phyloP scores from a whole-genome alignment of 92 coral and sea anemone genomes.

The Anthopleura xanthogrammica region DNA sequence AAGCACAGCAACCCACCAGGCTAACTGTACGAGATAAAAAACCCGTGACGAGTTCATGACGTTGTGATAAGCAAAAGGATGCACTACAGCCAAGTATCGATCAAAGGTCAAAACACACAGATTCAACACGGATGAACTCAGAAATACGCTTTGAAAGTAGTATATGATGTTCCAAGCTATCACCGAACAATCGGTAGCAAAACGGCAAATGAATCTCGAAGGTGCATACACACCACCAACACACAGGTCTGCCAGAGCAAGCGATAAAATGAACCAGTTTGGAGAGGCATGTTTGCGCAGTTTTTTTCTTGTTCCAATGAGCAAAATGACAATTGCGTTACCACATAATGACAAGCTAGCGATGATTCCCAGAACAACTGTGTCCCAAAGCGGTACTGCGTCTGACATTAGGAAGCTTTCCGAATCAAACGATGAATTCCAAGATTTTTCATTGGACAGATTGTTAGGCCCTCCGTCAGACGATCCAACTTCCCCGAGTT shows the following conservation, averaged over 20 bases:
- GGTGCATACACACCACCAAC: conserved; percentile 38
- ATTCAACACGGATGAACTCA: conserved; percentile 25
- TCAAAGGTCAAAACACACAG: conserved; percentile 34
- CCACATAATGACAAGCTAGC: conserved; percentile 37
- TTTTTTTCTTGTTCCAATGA: conserved; percentile 33
- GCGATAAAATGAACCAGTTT: conserved; percentile 48
- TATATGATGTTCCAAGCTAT: not conserved
- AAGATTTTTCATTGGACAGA: not conserved
- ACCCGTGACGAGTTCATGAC: conserved; percentile 8
- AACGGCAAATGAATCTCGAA: conserved; percentile 1
- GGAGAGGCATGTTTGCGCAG: conserved; percentile 41
- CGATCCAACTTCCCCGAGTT: not conserved
- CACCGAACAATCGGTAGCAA: not conserved
- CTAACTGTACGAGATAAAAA: not conserved
- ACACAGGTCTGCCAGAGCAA: conserved; percentile 46
- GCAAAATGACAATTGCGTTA: conserved; percentile 41
- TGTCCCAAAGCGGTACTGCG: conserved; percentile 18
- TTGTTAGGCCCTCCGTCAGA: not conserved
- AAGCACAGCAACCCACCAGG: conserved; percentile 19
- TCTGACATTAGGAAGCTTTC: not conserved
- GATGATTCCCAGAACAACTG: conserved; percentile 24
- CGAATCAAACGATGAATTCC: not conserved
- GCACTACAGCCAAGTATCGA: conserved; percentile 27
- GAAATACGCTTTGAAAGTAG: conserved; percentile 26
- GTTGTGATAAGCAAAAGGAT: conserved; percentile 24